These are phyloP conservation scores for Nylanderia fulva DNA, from an alignment of 1,140 invertebrate genomes.

Conservation along the genomic window DNA sequence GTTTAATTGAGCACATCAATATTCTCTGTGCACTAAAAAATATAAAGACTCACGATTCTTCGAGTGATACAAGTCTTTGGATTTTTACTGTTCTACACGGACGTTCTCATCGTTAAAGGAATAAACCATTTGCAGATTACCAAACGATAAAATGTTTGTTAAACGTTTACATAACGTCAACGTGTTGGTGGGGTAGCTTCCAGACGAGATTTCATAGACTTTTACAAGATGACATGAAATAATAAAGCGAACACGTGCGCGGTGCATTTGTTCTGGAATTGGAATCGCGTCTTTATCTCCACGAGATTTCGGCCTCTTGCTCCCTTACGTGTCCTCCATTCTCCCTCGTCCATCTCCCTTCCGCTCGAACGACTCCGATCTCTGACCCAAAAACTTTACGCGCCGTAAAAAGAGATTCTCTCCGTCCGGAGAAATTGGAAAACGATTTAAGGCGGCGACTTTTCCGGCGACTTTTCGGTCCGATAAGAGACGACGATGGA, in stretches of 20 bases:
- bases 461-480: not conserved
- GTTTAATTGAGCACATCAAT: too few species aligned
- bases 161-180: too few species aligned
- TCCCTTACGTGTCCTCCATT: not conserved
- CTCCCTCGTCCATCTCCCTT: not conserved
- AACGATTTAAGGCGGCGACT: slow-evolving; percentile 46
- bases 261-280: slow-evolving; percentile 16
- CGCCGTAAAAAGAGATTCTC: slow-evolving; percentile 38
- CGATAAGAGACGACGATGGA: slow-evolving; percentile 55
- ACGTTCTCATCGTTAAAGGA: too few species aligned
- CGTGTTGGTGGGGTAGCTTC: too few species aligned
- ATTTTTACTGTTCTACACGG: too few species aligned
- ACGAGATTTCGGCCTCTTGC: not conserved
- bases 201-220: not conserved
- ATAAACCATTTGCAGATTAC: too few species aligned
- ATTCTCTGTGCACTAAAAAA: too few species aligned
- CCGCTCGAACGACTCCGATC: slow-evolving; percentile 11
- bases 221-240: not conserved
- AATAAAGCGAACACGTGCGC: not conserved
- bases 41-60: too few species aligned
- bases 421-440: slow-evolving; percentile 35
- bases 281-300: slow-evolving; percentile 1
- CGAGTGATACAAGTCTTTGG: too few species aligned
- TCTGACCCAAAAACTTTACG: slow-evolving; percentile 44
- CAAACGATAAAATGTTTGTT: too few species aligned